These are phyloP conservation scores for Acromyrmex heyeri DNA, from an alignment of 1,140 invertebrate species.

Conservation along the genomic window DNA sequence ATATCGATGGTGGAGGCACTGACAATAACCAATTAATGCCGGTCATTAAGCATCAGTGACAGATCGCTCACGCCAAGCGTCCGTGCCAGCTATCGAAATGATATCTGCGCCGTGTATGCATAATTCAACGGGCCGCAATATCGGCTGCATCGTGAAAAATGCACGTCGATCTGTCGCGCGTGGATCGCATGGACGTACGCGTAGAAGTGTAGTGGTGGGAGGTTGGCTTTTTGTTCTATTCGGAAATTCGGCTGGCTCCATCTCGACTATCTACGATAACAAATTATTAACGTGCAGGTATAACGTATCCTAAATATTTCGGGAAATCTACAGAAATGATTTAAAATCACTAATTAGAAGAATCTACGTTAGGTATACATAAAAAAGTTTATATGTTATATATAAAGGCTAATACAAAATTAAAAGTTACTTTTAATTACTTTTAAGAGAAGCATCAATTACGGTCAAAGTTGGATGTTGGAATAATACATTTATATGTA, in stretches of 20 bases:
- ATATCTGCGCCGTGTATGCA: constrained; percentile 69
- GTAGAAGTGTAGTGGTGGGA: not conserved
- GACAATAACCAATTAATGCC: constrained; percentile 76
- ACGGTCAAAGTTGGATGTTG: too few species aligned
- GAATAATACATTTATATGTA: too few species aligned
- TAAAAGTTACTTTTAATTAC: not conserved
- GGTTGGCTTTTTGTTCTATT: constrained; percentile 43
- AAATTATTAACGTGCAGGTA: not conserved
- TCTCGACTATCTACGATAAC: constrained; percentile 37
- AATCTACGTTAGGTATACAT: not conserved
- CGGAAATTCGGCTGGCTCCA: constrained; percentile 19
- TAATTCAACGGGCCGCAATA: constrained; percentile 69
- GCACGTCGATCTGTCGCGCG: constrained; percentile 63
- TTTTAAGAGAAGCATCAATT: too few species aligned
- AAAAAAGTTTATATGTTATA: not conserved
- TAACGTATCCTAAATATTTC: constrained; percentile 31
- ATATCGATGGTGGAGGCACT: constrained; percentile 53
- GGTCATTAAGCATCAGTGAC: constrained; percentile 75
- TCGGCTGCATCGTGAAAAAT: constrained; percentile 61
- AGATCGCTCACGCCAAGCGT: constrained; percentile 66
- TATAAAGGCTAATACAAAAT: not conserved
- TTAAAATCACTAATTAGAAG: not conserved
- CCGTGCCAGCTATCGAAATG: constrained; percentile 66
- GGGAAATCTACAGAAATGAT: too few species aligned
- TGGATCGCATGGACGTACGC: constrained; percentile 26